Percentiles rank a stretch among this genome's conserved stretches.
These are phyloP conservation scores for Sminthopsis crassicaudata DNA, from an alignment of 2,113 vertebrate genomes.

Conservation along the genomic window DNA sequence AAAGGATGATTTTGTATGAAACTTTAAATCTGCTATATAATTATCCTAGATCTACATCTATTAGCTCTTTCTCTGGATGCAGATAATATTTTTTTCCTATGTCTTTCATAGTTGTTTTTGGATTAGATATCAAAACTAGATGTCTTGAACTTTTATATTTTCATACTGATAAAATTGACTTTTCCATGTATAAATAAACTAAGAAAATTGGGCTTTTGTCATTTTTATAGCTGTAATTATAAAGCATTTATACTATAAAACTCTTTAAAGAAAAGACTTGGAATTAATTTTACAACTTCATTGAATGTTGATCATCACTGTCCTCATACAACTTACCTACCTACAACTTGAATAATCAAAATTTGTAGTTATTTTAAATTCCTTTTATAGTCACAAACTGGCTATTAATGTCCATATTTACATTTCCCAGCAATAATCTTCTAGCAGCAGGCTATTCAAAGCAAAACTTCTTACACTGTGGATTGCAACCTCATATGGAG, in stretches of 20 bases:
- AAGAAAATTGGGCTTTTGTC: conserved; percentile 20
- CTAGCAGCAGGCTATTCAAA: conserved; percentile 27
- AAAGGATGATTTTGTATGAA: neutral
- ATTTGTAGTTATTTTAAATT: conserved; percentile 15
- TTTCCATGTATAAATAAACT: conserved; percentile 20
- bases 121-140: conserved; percentile 11
- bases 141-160: neutral
- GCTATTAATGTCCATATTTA: conserved; percentile 2
- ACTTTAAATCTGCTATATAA: neutral
- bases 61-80: neutral
- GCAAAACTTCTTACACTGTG: too few relatives aligned
- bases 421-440: neutral
- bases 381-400: neutral
- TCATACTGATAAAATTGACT: neutral
- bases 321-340: conserved; percentile 15
- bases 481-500: too few relatives aligned
- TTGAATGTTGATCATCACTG: conserved; percentile 40
- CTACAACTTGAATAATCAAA: neutral
- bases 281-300: conserved; percentile 50
- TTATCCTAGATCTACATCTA: neutral
- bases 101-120: neutral
- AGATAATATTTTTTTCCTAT: neutral
- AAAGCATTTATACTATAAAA: conserved; percentile 55
- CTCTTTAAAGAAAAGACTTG: conserved; percentile 52
- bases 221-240: conserved; percentile 66